A percentile compares a stretch with the other conserved stretches of the same genome.
Evolutionary conservation across 2,888 invertebrate species (phyloP).

Genomic region (Pollenia griseotomentosa): DNA sequence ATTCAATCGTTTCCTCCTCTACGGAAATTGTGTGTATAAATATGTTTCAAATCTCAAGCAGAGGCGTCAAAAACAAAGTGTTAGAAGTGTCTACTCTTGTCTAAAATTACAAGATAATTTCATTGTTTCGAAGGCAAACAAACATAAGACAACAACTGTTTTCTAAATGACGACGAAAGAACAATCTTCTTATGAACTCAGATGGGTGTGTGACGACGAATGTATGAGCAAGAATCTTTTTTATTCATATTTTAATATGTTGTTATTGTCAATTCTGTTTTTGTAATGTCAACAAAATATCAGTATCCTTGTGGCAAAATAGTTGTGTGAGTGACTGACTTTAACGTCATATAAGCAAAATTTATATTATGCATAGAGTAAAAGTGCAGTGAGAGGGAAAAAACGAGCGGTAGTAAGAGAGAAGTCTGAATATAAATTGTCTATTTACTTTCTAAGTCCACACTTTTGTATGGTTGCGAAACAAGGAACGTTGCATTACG

Average conservation of each 20-base stretch:
- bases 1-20: not conserved
- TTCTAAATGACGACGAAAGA: constrained; percentile 33
- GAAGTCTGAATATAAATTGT: not conserved
- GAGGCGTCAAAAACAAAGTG: not conserved
- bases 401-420: not conserved
- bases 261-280: constrained; percentile 17
- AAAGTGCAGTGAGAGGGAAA: not conserved
- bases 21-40: constrained; percentile 25
- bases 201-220: not conserved
- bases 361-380: not conserved
- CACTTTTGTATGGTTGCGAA: too few relatives aligned
- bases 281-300: constrained; percentile 10
- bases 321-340: constrained; percentile 27
- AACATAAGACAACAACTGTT: constrained; percentile 25
- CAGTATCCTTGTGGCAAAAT: constrained; percentile 10
- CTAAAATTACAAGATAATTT: constrained; percentile 63
- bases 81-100: constrained; percentile 30
- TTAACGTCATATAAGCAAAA: not conserved
- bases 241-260: not conserved
- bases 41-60: constrained; percentile 21
- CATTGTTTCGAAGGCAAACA: constrained; percentile 42
- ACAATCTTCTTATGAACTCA: not conserved
- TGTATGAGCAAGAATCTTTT: not conserved
- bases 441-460: too few relatives aligned
- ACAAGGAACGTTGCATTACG: too few relatives aligned